Evolutionary conservation across 2,888 invertebrate species (phyloP).

Genomic region (Xestobium rufovillosum): DNA sequence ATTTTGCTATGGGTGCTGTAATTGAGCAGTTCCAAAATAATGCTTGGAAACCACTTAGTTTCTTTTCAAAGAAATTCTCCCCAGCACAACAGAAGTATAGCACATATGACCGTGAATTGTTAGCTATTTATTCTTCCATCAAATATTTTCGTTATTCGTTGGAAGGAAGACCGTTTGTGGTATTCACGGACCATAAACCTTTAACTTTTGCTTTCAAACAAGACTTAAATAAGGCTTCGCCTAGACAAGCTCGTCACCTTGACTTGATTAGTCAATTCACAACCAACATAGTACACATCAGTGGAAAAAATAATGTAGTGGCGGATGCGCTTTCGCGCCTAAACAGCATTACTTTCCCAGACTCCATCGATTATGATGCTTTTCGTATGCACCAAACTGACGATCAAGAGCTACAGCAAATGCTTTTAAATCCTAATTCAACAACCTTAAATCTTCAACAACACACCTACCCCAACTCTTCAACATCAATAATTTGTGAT

Average conservation of each 20-base stretch:
- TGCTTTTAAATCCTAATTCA: slow-evolving; percentile 1
- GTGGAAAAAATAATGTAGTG: not conserved
- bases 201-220: slow-evolving; percentile 8
- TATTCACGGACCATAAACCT: slow-evolving; percentile 8
- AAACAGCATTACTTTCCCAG: slow-evolving; percentile 1
- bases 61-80: slow-evolving; percentile 4
- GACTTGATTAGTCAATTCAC: too few species aligned
- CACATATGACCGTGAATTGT: slow-evolving; percentile 7
- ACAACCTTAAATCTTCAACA: slow-evolving; percentile 3
- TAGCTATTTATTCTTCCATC: slow-evolving; percentile 6
- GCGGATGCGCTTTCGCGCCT: slow-evolving; percentile 7
- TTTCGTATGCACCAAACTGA: slow-evolving; percentile 5
- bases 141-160: slow-evolving; percentile 6
- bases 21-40: slow-evolving; percentile 3
- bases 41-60: slow-evolving; percentile 7
- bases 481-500: slow-evolving; percentile 5
- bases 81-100: slow-evolving; percentile 3
- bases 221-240: too few species aligned
- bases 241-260: too few species aligned
- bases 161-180: not conserved
- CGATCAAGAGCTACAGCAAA: slow-evolving; percentile 7
- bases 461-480: slow-evolving; percentile 4
- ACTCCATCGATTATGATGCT: slow-evolving; percentile 5
- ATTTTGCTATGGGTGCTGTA: too few species aligned
- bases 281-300: too few species aligned